Evolutionary conservation across 2,888 invertebrate genomes (phyloP), one percentile per base, ranked within the genome.

Genomic region (Empis stercorea): DNA sequence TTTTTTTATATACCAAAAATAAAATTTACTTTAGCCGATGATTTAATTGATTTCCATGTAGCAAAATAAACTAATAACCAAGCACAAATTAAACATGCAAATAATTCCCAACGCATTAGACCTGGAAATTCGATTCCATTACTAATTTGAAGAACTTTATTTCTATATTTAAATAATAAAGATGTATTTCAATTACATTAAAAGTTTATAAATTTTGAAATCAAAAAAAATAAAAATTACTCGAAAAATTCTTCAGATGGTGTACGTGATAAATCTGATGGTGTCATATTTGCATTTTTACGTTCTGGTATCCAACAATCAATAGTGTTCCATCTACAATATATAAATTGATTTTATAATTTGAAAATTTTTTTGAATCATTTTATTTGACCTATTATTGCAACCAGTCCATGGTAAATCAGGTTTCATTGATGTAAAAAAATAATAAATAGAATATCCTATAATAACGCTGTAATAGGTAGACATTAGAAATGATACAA

Each of bases 1-100:
- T n/a, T n/a, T n/a, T n/a, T n/a, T n/a, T n/a, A n/a, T n/a, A n/a
- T 10, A 44, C 39, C 13, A 36, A 45, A 38, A 17, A 27, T 30
- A 15, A 6, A 16, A 7, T 9, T 15, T 49, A 62, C 81, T 74
- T 84, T 84, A 32, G 87, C 88, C 44, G 92, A 92, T n/a, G 92
- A 89, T 65, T 88, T 87, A 50, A 94, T 88, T 53, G 93, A 93
- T 71, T 94, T 95, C 89, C 93, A 95, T 44, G 95, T 81, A 55
- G 93, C 91, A 70, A 95, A 91, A 71, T 95, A 96, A 46, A 95
- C 91, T 59, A 95, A 72, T 52, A 93, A 76, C 95, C 95, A 96
- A 53, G 93, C 91, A 59, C 87, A 81, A 45, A 94, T 76, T 47
- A 95, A 75, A 61, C 93, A 91, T 43, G 89, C 84, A 30, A 89